Conservation (phyloP, 2,888 invertebrate species). For the Neoitamus cyanurus region DNA sequence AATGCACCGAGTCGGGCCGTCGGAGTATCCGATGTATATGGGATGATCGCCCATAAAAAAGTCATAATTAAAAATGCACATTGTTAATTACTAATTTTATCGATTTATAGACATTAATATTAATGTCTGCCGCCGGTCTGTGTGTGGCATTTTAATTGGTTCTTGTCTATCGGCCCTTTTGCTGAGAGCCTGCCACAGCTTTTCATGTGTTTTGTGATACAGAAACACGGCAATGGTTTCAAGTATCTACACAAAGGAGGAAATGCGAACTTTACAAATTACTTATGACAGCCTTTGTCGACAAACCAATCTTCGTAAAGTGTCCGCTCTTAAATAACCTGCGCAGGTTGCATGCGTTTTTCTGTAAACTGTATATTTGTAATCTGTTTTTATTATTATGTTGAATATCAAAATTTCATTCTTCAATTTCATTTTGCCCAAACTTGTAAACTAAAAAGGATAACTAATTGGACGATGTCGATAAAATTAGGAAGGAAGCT, state of each 20-base stretch:
- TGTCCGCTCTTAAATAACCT: neutral
- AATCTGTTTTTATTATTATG: too few relatives aligned
- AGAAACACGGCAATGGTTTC: neutral
- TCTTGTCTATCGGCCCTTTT: conserved; percentile 37
- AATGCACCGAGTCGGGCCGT: neutral
- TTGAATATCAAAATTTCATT: too few relatives aligned
- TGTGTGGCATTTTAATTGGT: conserved; percentile 52
- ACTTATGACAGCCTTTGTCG: neutral
- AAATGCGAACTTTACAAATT: neutral
- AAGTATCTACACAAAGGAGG: neutral
- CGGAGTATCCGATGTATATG: neutral
- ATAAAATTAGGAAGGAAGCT: too few relatives aligned
- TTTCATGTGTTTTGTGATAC: neutral
- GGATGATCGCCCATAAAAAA: conserved; percentile 37
- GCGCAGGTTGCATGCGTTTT: too few relatives aligned
- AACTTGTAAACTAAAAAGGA: too few relatives aligned
- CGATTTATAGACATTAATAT: conserved; percentile 51
- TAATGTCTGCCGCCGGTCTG: conserved; percentile 45
- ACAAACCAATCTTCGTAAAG: neutral
- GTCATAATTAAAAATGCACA: conserved; percentile 52
- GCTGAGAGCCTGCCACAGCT: neutral
- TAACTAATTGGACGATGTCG: too few relatives aligned
- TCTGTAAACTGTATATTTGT: too few relatives aligned
- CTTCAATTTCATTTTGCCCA: too few relatives aligned
- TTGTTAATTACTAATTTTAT: conserved; percentile 50